Evolutionary conservation across 2,797 vertebrate species (phyloP), one percentile per base, ranked within the genome.

Genomic region (Tadarida brasiliensis): DNA sequence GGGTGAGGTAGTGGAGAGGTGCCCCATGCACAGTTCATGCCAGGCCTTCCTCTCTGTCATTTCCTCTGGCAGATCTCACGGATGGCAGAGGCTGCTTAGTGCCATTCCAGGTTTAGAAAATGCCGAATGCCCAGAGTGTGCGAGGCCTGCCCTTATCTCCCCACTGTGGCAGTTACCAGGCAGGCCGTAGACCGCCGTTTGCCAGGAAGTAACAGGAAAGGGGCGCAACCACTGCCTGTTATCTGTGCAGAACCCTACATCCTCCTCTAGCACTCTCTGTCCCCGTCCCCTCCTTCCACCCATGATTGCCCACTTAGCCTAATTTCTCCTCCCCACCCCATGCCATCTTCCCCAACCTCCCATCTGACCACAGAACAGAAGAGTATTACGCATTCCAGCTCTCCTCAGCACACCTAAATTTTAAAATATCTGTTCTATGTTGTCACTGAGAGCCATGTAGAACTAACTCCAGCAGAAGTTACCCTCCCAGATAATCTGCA

Each of bases 101-200:
- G 39, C 74, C 59, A 15, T 30, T 44, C 76, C 39, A 33, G 35
- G 61, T 54, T 71, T 15, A 82, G 56, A 77, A 63, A 71, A 59
- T n/a, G 5, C 5, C n/a, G 8, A 16, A 24, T 2, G 1, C 82
- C 22, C 17, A 4, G 44, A 68, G 28, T 3, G 0, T 10, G 14
- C 56, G 68, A 67, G 26, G 15, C 54, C 51, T 57, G 9, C 26
- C 51, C 61, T 17, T 12, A 2, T 51, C 73, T 61, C 24, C 78
- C 82, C 35, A n/a, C 17, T 4, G 11, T 2, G 19, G 67, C 47
- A 12, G 24, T 14, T 47, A 33, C 24, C 26, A 74, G 63, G 87
- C 11, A 78, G 65, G n/a, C n/a, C 35, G 61, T 65, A 56, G 20
- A 56, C n/a, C 16, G 22, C 54, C 35, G 8, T 91, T 67, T 74